Percentiles rank a stretch among this genome's conserved stretches.
Conservation (phyloP, 2,113 vertebrate genomes). For the Varanus salvator region DNA sequence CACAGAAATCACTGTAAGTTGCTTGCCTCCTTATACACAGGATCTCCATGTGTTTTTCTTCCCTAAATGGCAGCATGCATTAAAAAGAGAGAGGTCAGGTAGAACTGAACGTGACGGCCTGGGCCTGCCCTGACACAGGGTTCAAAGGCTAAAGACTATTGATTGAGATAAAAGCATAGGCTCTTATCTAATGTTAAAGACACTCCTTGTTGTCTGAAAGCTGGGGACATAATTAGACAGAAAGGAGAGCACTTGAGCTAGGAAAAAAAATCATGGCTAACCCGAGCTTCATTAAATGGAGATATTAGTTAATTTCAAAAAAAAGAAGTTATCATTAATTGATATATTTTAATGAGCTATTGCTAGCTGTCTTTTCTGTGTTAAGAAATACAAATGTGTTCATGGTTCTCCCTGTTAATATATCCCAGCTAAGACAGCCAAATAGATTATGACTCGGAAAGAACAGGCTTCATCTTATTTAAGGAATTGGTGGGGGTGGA, state of each 20-base stretch:
- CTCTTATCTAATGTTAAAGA: slow-evolving; percentile 86
- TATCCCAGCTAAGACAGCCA: slow-evolving; percentile 69
- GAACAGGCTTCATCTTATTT: slow-evolving; percentile 55
- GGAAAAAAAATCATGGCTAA: slow-evolving; percentile 74
- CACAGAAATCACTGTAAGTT: slow-evolving; percentile 60
- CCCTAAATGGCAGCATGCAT: slow-evolving; percentile 78
- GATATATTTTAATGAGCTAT: slow-evolving; percentile 77
- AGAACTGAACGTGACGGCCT: slow-evolving; percentile 79
- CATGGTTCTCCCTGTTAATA: slow-evolving; percentile 63
- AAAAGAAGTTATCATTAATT: slow-evolving; percentile 76
- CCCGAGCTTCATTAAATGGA: slow-evolving; percentile 79
- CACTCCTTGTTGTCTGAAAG: slow-evolving; percentile 83
- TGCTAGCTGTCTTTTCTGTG: slow-evolving; percentile 66
- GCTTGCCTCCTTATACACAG: slow-evolving; percentile 60
- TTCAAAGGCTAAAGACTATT: slow-evolving; percentile 90
- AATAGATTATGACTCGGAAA: slow-evolving; percentile 70
- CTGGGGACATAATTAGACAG: slow-evolving; percentile 80
- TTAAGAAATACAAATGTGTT: slow-evolving; percentile 74
- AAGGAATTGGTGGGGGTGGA: background rate
- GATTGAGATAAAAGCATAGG: slow-evolving; percentile 86
- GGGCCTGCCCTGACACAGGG: slow-evolving; percentile 78
- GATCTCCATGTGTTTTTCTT: slow-evolving; percentile 67
- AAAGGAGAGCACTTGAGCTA: slow-evolving; percentile 76
- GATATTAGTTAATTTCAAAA: slow-evolving; percentile 80
- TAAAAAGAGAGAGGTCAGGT: slow-evolving; percentile 82